These are phyloP conservation scores for Poecile montanus DNA, from an alignment of 2,797 vertebrate genomes.

Conservation along the genomic window DNA sequence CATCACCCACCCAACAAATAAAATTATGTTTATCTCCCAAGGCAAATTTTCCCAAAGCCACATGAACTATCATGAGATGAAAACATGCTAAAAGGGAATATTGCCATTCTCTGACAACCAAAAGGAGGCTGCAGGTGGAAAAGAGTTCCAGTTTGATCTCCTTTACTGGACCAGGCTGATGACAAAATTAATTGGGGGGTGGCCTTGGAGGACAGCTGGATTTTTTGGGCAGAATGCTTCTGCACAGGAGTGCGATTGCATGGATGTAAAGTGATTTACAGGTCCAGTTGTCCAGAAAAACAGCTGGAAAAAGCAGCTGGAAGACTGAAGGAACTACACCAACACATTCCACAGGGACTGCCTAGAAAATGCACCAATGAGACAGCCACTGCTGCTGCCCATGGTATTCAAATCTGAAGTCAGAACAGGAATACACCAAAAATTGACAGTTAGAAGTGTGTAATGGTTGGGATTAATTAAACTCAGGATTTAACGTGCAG, in stretches of 20 bases:
- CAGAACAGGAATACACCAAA: not conserved
- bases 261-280: not conserved
- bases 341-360: not conserved
- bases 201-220: not conserved
- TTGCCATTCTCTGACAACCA: not conserved
- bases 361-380: not conserved
- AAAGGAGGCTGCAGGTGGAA: not conserved
- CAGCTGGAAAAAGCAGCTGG: not conserved
- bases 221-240: not conserved
- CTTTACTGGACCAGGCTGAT: not conserved
- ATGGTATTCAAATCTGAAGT: not conserved
- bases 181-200: not conserved
- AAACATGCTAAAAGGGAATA: not conserved
- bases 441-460: not conserved
- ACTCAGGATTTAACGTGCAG: not conserved
- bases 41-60: not conserved
- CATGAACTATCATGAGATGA: not conserved
- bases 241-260: rapidly evolving
- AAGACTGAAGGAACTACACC: not conserved
- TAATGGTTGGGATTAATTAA: conserved; percentile 24
- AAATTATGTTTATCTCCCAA: not conserved
- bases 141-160: not conserved
- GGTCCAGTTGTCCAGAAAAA: not conserved
- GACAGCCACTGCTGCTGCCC: not conserved
- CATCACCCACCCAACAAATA: not conserved